Percentiles rank a stretch among this genome's conserved stretches.
Evolutionary conservation across 2,113 vertebrate genomes (phyloP).

Genomic region (Isurus oxyrinchus): DNA sequence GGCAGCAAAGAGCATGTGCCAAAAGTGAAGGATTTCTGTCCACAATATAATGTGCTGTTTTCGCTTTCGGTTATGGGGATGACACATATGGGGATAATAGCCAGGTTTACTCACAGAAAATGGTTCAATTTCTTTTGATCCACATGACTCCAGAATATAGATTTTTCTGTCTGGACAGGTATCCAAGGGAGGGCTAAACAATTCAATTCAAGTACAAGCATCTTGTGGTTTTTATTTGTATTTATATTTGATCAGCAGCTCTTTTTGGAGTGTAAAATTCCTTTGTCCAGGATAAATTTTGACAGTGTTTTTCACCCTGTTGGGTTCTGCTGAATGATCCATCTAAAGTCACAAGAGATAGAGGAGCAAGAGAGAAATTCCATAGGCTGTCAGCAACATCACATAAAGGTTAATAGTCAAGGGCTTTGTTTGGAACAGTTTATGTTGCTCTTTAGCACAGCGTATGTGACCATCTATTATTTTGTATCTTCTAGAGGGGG

Average conservation of each 20-base stretch:
- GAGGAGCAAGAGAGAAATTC: not conserved
- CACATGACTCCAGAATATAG: conserved; percentile 29
- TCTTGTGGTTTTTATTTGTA: conserved; percentile 12
- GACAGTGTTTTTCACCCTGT: not conserved
- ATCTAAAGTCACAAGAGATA: not conserved
- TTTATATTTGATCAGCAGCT: conserved; percentile 6
- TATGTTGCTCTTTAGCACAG: conserved; percentile 20
- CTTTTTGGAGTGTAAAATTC: not conserved
- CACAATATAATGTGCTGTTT: not conserved
- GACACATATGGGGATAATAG: conserved; percentile 17
- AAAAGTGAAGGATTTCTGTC: conserved; percentile 17
- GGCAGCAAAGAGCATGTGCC: conserved; percentile 3
- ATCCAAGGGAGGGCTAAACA: conserved; percentile 13
- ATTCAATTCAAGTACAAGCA: conserved; percentile 19
- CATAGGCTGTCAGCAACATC: not conserved
- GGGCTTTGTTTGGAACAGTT: conserved; percentile 6
- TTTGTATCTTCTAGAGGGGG: not conserved
- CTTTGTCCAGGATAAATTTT: conserved; percentile 20
- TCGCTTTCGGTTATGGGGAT: not conserved
- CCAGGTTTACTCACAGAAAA: conserved; percentile 18
- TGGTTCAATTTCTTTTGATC: conserved; percentile 26
- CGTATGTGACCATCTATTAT: conserved; percentile 13
- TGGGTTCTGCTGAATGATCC: not conserved
- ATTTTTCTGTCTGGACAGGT: conserved; percentile 24
- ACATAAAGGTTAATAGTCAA: conserved; percentile 11